Base-by-base conservation (phyloP, 2,888 invertebrate species). In the Laothoe populi region DNA sequence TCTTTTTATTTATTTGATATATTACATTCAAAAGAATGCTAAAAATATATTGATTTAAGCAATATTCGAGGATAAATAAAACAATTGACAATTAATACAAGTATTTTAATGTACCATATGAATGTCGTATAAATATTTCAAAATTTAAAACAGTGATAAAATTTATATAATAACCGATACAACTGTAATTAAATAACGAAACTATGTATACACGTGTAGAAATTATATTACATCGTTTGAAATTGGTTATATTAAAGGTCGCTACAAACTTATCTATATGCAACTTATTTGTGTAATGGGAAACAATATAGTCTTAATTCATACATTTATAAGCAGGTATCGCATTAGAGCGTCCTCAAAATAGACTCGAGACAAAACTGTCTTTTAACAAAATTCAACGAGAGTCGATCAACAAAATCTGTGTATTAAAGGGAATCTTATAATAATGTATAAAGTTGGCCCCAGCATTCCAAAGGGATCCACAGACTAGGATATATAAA, bases 61-160 rank as follows among this genome's bases (percentile, higher is more conserved):
- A 46, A 42, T 45, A 49, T 53, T n/a, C n/a, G 24, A 61, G 44
- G 26, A 64, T 38, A 77, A 92, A 87, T 88, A 70, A 91, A 90
- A 88, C 87, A 73, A 83, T 80, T 65, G 26, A 71, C 78, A 76
- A 79, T 88, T 85, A 86, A 89, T 92, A 92, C 91, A 91, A 87
- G 90, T 91, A 92, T 88, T 87, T 87, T 91, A 92, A 92, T 92
- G 90, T 92, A 92, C 89, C 90, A 86, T 89, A 92, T 88, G 86
- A 87, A 91, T 93, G 90, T 86, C 87, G 88, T 93, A 93, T 93
- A 93, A 92, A 93, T 93, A 93, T 93, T 93, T 93, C 86, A 92
- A 93, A 93, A 90, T 91, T 87, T 92, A 93, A 93, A 93, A 93
- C 93, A 93, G 92, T 93, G 90, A 93, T 93, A 93, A 92, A 93